A percentile compares a stretch with the other conserved stretches of the same genome.
Evolutionary conservation across 2,888 invertebrate species (phyloP).

Genomic region (Bombylius major): DNA sequence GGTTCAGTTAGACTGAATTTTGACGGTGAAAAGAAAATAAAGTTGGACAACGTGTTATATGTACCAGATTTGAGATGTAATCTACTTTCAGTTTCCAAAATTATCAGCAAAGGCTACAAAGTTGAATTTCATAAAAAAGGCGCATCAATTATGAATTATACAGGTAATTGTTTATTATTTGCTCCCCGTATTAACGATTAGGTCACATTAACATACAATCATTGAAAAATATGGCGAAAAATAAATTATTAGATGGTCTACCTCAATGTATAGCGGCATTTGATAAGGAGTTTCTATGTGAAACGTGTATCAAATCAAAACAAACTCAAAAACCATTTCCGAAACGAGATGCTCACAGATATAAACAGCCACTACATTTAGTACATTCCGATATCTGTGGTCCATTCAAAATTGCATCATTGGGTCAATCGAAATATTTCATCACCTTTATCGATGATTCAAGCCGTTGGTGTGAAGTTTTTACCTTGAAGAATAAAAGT

Average conservation of each 20-base stretch:
- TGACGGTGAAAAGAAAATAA: too few relatives aligned
- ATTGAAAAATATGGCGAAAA: neutral
- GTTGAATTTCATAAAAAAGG: neutral
- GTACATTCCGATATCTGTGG: constrained; percentile 24
- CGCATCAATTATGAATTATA: neutral
- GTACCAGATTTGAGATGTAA: constrained; percentile 13
- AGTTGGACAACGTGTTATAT: constrained; percentile 6
- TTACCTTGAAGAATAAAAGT: constrained; percentile 13
- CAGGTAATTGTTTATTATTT: too few relatives aligned
- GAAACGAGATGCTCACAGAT: constrained; percentile 13
- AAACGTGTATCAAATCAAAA: constrained; percentile 18
- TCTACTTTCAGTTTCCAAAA: constrained; percentile 8
- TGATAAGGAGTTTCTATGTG: too few relatives aligned
- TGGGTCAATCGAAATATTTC: constrained; percentile 19
- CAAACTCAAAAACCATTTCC: constrained; percentile 17
- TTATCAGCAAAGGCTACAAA: constrained; percentile 3
- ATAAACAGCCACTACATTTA: constrained; percentile 15
- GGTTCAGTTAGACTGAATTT: too few relatives aligned
- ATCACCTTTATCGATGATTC: constrained; percentile 25
- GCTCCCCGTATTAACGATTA: neutral
- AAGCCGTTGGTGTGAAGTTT: constrained; percentile 19
- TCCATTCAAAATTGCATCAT: constrained; percentile 20
- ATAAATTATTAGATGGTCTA: too few relatives aligned
- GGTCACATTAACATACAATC: constrained; percentile 1
- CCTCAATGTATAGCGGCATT: too few relatives aligned